A percentile compares a stretch with the other conserved stretches of the same genome.
These are phyloP conservation scores for Polyommatus iphigenia DNA, from an alignment of 2,888 invertebrate species.

Conservation along the genomic window DNA sequence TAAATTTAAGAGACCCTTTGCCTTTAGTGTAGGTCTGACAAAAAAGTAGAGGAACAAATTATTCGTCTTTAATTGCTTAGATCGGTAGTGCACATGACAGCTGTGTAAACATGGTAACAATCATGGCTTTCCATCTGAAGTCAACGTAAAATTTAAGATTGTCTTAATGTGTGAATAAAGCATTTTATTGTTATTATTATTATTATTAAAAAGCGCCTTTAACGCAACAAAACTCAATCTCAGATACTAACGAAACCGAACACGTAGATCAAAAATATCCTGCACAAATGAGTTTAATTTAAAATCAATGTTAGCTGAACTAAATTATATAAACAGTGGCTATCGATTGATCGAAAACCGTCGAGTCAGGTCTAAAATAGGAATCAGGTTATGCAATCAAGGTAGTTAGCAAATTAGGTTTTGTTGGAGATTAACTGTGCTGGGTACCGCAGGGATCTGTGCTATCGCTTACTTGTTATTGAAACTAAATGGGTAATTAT, in stretches of 20 bases:
- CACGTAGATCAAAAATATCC: background rate
- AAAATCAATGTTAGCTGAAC: background rate
- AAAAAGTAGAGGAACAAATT: no score
- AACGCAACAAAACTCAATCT: background rate
- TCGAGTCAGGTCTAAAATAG: conserved; percentile 17
- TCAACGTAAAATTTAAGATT: no score
- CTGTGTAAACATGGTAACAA: no score
- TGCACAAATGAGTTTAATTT: background rate
- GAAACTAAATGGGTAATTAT: background rate
- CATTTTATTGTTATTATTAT: no score
- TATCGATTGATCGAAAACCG: background rate
- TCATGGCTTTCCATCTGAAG: background rate
- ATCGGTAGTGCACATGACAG: no score
- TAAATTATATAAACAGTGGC: background rate
- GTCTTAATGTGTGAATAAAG: no score
- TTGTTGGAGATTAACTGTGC: background rate
- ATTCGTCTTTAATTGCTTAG: no score
- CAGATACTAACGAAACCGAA: background rate
- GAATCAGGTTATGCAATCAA: conserved; percentile 19
- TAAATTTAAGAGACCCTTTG: no score
- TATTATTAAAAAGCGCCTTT: no score
- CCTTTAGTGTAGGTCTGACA: no score
- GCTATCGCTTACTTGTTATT: background rate
- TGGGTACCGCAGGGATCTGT: background rate
- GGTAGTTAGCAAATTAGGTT: conserved; percentile 17